phyloP scores from a whole-genome alignment of 2,113 vertebrate genomes.

The Oncorhynchus tshawytscha region DNA sequence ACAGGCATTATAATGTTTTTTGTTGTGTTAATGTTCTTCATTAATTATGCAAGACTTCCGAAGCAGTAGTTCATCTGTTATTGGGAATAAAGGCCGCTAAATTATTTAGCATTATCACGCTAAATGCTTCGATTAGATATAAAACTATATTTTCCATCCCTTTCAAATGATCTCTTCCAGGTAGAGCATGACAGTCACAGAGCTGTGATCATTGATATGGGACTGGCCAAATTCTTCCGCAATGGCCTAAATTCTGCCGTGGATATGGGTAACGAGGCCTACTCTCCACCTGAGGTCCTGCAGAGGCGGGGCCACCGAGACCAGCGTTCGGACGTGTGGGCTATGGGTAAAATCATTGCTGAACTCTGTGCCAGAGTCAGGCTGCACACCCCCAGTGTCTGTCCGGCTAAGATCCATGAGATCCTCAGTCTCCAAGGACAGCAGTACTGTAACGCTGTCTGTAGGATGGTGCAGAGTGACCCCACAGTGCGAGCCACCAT shows the following conservation, averaged over 20 bases:
- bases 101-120: too few relatives aligned
- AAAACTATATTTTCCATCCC: not conserved
- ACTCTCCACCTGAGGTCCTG: constrained; percentile 71
- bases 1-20: not conserved
- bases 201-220: constrained; percentile 75
- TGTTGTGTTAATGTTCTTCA: too few relatives aligned
- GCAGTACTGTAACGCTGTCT: constrained; percentile 54
- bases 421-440: constrained; percentile 41
- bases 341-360: constrained; percentile 73
- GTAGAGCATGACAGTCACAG: constrained; percentile 71
- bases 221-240: constrained; percentile 70
- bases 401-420: constrained; percentile 60
- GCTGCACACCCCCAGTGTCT: constrained; percentile 56
- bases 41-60: too few relatives aligned
- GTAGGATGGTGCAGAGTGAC: constrained; percentile 60
- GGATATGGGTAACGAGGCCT: constrained; percentile 72
- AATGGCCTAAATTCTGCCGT: constrained; percentile 62
- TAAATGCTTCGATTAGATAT: too few relatives aligned
- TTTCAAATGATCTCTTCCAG: constrained; percentile 44
- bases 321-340: constrained; percentile 74
- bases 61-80: too few relatives aligned
- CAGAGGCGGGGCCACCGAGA: constrained; percentile 39
- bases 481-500: constrained; percentile 53
- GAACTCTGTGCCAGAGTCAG: constrained; percentile 68
- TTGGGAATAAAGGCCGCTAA: too few relatives aligned